Percentiles rank a stretch among this genome's conserved stretches.
Evolutionary conservation across 2,113 vertebrate genomes (phyloP).

Genomic region (Erythrocercus mccallii): DNA sequence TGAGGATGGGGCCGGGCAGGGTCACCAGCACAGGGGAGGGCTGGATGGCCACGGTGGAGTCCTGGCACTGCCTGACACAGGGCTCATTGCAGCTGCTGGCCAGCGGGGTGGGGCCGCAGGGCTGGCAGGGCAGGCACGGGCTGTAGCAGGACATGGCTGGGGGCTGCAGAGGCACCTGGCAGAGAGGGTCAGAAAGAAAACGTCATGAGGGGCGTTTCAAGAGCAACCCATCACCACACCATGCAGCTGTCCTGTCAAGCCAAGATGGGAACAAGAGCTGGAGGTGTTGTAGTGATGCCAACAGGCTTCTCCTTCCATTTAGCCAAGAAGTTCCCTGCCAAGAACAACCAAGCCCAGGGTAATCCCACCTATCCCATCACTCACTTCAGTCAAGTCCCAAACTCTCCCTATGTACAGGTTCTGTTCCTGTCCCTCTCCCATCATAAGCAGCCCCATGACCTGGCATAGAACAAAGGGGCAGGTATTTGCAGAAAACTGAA

Average conservation of each 20-base stretch:
- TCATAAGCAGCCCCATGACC: background rate
- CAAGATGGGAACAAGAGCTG: background rate
- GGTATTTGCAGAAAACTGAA: background rate
- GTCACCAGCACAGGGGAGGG: too few species aligned
- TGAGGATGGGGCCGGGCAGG: too few species aligned
- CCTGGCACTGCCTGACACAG: background rate
- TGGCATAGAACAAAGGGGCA: background rate
- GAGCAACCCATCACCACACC: background rate
- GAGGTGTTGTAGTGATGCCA: background rate
- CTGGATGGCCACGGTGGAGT: too few species aligned
- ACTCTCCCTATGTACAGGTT: background rate
- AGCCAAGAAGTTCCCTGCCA: background rate
- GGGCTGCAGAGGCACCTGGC: background rate
- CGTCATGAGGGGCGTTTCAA: fast-evolving
- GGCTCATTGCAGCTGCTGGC: background rate
- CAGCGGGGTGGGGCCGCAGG: background rate
- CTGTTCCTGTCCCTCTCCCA: background rate
- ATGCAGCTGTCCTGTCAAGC: background rate
- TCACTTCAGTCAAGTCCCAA: background rate
- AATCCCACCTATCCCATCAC: too few species aligned
- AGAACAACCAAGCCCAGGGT: background rate
- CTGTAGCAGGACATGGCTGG: background rate
- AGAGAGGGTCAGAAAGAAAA: too few species aligned
- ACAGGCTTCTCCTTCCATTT: background rate
- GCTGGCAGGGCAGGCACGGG: background rate